Evolutionary conservation across 2,797 vertebrate species (phyloP), one percentile per base, ranked within the genome.

Genomic region (Limnodromus scolopaceus): DNA sequence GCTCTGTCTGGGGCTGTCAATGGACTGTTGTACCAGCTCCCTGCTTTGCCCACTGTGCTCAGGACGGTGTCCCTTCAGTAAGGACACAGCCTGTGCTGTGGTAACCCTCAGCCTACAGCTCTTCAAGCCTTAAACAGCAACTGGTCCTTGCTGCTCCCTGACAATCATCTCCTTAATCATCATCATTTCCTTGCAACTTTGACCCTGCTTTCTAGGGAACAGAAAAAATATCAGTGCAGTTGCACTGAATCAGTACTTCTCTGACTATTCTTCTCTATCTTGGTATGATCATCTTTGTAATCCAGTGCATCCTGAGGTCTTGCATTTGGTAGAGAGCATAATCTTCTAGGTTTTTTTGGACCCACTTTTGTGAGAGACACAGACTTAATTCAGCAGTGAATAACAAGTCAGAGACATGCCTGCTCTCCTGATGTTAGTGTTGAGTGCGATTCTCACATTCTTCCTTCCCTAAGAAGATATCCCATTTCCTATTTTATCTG

Each of bases 401-500:
- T 39, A 74, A 28, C 7, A 65, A 49, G 38, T 32, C 25, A 58
- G 60, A n/a, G 70, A 57, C 5, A 10, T n/a, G n/a, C 32, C 20
- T 81, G 76, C 2, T 70, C 2, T 79, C 43, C 24, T 77, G 9
- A 7, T 64, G 19, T 65, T 84, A 23, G 13, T 64, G 41, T 61
- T 66, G 14, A 86, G 23, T 51, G 24, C 5, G 9, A 38, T 8
- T 76, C n/a, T 77, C 28, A 38, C 18, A 25, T 80, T 89, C 36
- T 92, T n/a, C 15, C 10, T 74, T 72, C 27, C 54, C 64, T 77
- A 65, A 70, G 54, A 12, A 89, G 77, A 48, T 91, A 95, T 92
- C 83, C 25, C 34, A 65, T 93, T 95, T 92, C 74, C 54, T 77
- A 89, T 66, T 90, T 96, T 93, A 87, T 95, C 81, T 93, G 55